A percentile compares a stretch with the other conserved stretches of the same genome.
Conservation (phyloP, 2,797 vertebrate species). For the Hippopotamyrus pictus region DNA sequence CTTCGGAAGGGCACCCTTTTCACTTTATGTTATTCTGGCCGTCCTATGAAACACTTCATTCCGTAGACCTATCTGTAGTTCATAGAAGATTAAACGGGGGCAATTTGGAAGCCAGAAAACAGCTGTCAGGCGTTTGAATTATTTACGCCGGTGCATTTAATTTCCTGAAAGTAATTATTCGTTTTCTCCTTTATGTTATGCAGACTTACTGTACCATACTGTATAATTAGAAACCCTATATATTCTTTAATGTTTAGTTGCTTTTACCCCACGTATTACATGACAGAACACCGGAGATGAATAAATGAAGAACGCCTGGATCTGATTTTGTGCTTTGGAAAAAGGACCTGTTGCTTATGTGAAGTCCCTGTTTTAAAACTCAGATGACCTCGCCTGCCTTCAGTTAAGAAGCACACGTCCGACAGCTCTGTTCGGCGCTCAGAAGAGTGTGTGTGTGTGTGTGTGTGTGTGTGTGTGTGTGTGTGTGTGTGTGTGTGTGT, state of each 20-base stretch:
- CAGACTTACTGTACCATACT: not conserved
- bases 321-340: not conserved
- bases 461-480: slow-evolving; percentile 7
- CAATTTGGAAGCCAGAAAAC: slow-evolving; percentile 3
- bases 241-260: not conserved
- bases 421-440: not conserved
- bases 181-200: not conserved
- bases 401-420: not conserved
- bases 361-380: not conserved
- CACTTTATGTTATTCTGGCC: not conserved
- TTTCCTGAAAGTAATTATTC: not conserved
- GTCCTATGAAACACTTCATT: not conserved
- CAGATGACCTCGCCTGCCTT: not conserved
- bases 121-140: slow-evolving; percentile 3
- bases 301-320: not conserved
- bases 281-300: not conserved
- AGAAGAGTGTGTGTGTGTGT: not conserved
- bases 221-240: not conserved
- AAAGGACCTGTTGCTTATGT: not conserved
- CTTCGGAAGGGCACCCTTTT: not conserved
- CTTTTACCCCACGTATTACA: not conserved
- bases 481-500: not conserved
- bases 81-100: not conserved
- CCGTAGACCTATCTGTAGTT: not conserved
- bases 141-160: not conserved